phyloP scores from a whole-genome alignment of 2,113 vertebrate species.

The Pyxicephalus adspersus region DNA sequence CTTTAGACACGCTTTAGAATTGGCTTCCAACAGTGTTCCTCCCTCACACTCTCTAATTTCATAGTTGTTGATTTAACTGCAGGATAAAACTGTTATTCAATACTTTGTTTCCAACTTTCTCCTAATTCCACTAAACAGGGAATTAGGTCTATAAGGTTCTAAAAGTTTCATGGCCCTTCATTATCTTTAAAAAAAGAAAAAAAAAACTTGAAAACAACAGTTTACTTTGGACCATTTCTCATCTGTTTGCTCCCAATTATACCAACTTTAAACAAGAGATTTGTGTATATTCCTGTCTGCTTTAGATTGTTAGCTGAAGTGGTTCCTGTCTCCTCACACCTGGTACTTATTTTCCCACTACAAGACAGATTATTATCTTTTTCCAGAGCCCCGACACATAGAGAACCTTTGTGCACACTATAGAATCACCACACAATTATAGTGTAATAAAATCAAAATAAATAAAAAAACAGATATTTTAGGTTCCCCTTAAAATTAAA shows the following conservation, averaged over 20 bases:
- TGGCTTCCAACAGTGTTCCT: slow-evolving; percentile 42
- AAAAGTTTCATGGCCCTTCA: not conserved
- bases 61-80: slow-evolving; percentile 41
- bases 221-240: not conserved
- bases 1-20: slow-evolving; percentile 47
- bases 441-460: too few species aligned
- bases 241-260: slow-evolving; percentile 34
- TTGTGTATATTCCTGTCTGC: slow-evolving; percentile 31
- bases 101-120: slow-evolving; percentile 20
- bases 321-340: slow-evolving; percentile 37
- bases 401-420: too few species aligned
- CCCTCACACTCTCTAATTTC: slow-evolving; percentile 48
- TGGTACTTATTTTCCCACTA: slow-evolving; percentile 17
- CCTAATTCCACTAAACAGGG: slow-evolving; percentile 31
- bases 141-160: slow-evolving; percentile 10
- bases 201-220: slow-evolving; percentile 13
- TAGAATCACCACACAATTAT: too few species aligned
- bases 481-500: too few species aligned
- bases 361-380: slow-evolving; percentile 26
- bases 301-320: slow-evolving; percentile 25
- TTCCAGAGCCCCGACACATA: not conserved
- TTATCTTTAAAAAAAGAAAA: too few species aligned
- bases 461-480: too few species aligned
- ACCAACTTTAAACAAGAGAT: slow-evolving; percentile 33
- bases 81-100: slow-evolving; percentile 41